phyloP scores from a whole-genome alignment of 1,140 invertebrate species.

The Solenopsis fugax region DNA sequence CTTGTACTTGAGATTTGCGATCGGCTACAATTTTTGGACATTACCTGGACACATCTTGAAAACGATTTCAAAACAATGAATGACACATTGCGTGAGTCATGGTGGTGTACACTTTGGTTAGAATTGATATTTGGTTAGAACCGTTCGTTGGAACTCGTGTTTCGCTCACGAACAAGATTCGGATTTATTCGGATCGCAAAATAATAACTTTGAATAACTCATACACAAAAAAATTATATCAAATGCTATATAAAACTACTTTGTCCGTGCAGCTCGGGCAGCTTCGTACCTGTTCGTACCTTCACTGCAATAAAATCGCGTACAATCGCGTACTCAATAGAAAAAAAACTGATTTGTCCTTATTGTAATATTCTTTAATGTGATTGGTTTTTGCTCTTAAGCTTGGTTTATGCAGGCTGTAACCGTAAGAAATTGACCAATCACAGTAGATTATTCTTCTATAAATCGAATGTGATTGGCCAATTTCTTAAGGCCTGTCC shows the following conservation, averaged over 20 bases:
- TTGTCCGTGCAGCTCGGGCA: background rate
- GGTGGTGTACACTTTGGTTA: background rate
- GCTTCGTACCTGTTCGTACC: background rate
- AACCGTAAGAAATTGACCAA: too few relatives aligned
- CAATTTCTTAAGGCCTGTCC: too few relatives aligned
- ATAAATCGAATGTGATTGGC: too few relatives aligned
- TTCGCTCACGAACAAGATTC: background rate
- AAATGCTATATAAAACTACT: background rate
- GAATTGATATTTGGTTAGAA: background rate
- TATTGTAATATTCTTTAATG: too few relatives aligned
- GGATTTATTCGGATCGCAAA: background rate
- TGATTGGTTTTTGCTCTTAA: too few relatives aligned
- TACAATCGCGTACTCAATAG: too few relatives aligned
- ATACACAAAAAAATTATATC: background rate
- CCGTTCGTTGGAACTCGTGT: background rate
- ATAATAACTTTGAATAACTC: background rate
- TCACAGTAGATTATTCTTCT: too few relatives aligned
- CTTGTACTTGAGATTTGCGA: background rate
- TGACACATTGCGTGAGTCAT: constrained; percentile 57
- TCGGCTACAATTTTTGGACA: background rate
- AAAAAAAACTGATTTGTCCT: too few relatives aligned
- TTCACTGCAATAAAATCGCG: background rate
- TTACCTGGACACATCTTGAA: constrained; percentile 45
- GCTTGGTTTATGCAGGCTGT: too few relatives aligned
- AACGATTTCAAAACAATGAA: constrained; percentile 3